phyloP scores from a whole-genome alignment of 2,888 invertebrate species.

The Calephelis perditalis region DNA sequence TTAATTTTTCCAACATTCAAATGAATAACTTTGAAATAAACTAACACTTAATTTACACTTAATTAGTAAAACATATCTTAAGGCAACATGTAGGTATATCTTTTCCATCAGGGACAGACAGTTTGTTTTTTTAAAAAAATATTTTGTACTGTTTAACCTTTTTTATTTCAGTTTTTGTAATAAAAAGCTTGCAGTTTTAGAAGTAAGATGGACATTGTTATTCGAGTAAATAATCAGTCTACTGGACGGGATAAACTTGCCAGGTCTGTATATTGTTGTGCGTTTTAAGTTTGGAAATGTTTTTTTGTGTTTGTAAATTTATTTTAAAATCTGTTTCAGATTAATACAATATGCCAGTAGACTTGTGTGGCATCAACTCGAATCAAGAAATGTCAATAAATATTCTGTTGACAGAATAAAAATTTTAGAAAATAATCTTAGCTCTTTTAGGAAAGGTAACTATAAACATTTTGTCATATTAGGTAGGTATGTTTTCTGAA shows the following conservation, averaged over 20 bases:
- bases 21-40: too few relatives aligned
- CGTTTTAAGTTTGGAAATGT: not conserved
- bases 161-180: not conserved
- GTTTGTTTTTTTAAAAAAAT: not conserved
- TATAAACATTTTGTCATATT: constrained; percentile 2
- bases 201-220: constrained; percentile 61
- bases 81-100: too few relatives aligned
- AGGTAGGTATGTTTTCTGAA: not conserved
- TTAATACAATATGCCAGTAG: constrained; percentile 90
- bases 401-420: constrained; percentile 86
- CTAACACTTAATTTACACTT: too few relatives aligned
- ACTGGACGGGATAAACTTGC: constrained; percentile 77
- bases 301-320: constrained; percentile 14
- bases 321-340: constrained; percentile 65
- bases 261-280: constrained; percentile 46
- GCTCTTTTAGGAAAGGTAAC: constrained; percentile 90
- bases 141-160: not conserved
- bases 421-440: constrained; percentile 88
- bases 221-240: constrained; percentile 74
- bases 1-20: too few relatives aligned
- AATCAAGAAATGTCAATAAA: constrained; percentile 79
- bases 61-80: too few relatives aligned
- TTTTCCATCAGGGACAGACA: too few relatives aligned
- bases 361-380: constrained; percentile 87
- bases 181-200: not conserved